A percentile compares a stretch with the other conserved stretches of the same genome.
These are phyloP conservation scores for Spilogale gracilis DNA, from an alignment of 2,113 vertebrate genomes.

Conservation along the genomic window DNA sequence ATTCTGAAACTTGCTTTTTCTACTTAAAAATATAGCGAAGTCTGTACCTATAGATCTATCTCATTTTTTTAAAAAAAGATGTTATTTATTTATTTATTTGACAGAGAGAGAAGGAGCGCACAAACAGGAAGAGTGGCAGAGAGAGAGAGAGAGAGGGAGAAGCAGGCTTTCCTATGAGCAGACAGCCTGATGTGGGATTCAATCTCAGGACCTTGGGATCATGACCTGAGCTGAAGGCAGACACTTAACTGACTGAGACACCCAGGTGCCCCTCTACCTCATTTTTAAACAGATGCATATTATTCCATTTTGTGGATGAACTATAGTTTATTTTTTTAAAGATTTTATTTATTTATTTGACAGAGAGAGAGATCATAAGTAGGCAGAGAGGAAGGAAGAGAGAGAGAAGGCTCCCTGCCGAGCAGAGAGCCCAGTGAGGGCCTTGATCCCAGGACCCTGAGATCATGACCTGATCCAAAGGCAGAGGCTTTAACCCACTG, in stretches of 20 bases:
- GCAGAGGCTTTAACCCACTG: no score
- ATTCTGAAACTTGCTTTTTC: conserved; percentile 33
- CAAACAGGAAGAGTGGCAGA: background rate
- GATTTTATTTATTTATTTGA: no score
- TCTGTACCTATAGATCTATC: background rate
- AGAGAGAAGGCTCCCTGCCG: no score
- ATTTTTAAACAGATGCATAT: background rate
- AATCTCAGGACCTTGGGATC: background rate
- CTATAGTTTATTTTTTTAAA: background rate
- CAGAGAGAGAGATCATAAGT: no score
- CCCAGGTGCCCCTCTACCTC: background rate
- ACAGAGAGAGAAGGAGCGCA: background rate
- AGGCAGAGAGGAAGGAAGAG: no score
- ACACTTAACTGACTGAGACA: background rate
- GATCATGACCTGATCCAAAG: no score
- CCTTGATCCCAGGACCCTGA: no score
- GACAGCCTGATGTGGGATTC: background rate
- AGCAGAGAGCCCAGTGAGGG: no score
- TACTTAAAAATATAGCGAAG: background rate
- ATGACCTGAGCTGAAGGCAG: background rate
- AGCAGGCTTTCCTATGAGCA: background rate
- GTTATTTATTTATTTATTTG: background rate
- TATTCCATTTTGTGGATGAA: background rate
- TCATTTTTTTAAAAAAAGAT: background rate
- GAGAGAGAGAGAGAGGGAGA: background rate